Percentiles rank a stretch among this genome's conserved stretches.
Evolutionary conservation across 2,113 vertebrate genomes (phyloP).

Genomic region (Athene noctua): DNA sequence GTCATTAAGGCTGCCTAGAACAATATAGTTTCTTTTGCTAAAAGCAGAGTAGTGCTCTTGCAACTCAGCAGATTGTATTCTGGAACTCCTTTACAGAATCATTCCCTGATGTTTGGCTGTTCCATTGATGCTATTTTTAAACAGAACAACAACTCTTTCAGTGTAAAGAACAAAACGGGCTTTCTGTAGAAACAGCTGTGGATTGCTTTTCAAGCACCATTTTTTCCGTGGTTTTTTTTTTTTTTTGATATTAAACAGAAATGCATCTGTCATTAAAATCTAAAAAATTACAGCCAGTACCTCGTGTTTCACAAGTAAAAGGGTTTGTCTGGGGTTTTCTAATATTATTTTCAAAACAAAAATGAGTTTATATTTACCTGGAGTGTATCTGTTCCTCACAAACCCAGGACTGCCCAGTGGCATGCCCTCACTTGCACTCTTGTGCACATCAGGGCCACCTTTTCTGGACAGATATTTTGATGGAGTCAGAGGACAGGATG

Average conservation of each 20-base stretch:
- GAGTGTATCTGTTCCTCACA: not conserved
- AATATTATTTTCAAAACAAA: not conserved
- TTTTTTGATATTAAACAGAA: not conserved
- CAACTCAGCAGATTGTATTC: not conserved
- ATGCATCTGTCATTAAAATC: not conserved
- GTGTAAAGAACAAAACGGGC: not conserved
- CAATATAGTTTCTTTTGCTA: not conserved
- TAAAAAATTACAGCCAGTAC: not conserved
- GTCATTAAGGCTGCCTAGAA: not conserved
- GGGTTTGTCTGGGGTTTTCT: not conserved
- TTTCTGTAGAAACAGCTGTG: not conserved
- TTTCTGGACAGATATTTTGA: not conserved
- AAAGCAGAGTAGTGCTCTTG: not conserved
- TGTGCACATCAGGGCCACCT: not conserved
- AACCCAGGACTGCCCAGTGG: not conserved
- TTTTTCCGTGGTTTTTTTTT: not conserved
- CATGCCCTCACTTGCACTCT: not conserved
- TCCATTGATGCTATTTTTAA: not conserved
- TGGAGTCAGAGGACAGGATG: not conserved
- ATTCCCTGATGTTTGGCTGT: not conserved
- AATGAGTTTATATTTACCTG: not conserved
- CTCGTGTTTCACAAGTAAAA: not conserved
- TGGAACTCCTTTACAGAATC: not conserved
- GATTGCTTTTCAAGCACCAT: not conserved
- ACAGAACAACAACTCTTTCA: slow-evolving; percentile 6